Percentiles rank a stretch among this genome's conserved stretches.
Conservation (phyloP, 2,888 invertebrate genomes). For the Cordilura impudica region DNA sequence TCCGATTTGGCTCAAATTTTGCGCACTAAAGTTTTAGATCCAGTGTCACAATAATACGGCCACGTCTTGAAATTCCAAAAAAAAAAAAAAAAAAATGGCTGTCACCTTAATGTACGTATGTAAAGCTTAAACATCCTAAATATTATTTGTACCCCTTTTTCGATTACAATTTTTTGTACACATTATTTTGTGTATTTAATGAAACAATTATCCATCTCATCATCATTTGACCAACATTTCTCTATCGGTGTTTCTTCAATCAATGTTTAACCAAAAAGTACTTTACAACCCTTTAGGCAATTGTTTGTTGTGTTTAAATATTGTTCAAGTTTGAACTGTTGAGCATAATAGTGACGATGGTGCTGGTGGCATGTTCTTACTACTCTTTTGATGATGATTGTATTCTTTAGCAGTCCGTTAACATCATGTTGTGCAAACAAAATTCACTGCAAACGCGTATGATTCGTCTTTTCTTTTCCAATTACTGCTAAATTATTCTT, state of each 20-base stretch:
- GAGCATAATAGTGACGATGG: background rate
- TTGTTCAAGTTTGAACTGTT: constrained; percentile 13
- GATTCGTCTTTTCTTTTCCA: background rate
- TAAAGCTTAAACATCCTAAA: no score
- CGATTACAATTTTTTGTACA: no score
- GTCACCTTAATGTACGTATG: no score
- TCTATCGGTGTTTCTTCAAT: background rate
- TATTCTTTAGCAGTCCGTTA: constrained; percentile 10
- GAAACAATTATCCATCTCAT: no score
- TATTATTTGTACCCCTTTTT: no score
- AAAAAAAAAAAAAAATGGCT: no score
- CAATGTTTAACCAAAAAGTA: background rate
- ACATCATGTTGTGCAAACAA: background rate
- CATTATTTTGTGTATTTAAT: no score
- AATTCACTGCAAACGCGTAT: constrained; percentile 14
- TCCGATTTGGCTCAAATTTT: no score
- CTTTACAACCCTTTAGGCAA: constrained; percentile 3
- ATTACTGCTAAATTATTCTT: constrained; percentile 23
- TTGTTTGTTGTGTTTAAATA: constrained; percentile 27
- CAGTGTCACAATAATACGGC: no score
- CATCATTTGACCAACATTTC: background rate
- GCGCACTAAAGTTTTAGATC: no score
- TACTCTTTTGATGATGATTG: background rate
- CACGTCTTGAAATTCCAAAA: background rate
- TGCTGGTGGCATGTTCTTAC: background rate